Evolutionary conservation across 2,113 vertebrate genomes (phyloP).

Genomic region (Fukomys damarensis): DNA sequence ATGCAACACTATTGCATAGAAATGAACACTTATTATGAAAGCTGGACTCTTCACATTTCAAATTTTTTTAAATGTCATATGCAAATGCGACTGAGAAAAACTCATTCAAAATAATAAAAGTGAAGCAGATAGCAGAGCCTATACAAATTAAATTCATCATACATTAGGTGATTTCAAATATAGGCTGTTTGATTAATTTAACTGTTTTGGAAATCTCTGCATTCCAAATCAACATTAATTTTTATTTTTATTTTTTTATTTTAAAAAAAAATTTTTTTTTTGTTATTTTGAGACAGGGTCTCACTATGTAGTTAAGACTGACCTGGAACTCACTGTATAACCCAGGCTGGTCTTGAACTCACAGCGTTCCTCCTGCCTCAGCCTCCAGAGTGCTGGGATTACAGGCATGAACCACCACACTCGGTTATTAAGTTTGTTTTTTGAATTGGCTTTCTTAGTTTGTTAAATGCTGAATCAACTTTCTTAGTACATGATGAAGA

Average conservation of each 20-base stretch:
- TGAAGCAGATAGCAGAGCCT: not conserved
- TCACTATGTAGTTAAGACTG: no score
- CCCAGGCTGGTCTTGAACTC: no score
- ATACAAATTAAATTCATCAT: constrained; percentile 22
- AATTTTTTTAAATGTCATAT: not conserved
- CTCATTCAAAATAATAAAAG: constrained; percentile 22
- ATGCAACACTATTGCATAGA: not conserved
- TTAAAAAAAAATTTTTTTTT: no score
- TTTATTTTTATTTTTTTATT: not conserved
- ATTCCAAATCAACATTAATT: not conserved
- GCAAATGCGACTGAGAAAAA: no score
- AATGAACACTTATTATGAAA: not conserved
- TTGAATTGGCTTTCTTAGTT: not conserved
- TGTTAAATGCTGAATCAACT: not conserved
- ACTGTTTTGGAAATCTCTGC: not conserved
- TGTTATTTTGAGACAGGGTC: no score
- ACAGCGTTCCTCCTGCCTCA: no score
- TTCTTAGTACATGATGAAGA: not conserved
- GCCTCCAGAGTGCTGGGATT: no score
- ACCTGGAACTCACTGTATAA: no score
- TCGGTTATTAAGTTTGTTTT: no score
- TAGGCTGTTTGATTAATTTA: not conserved
- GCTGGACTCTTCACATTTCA: not conserved
- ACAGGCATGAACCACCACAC: no score
- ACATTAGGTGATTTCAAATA: not conserved